phyloP scores from a whole-genome alignment of 2,888 invertebrate species.

The Drosophila glabriapex region DNA sequence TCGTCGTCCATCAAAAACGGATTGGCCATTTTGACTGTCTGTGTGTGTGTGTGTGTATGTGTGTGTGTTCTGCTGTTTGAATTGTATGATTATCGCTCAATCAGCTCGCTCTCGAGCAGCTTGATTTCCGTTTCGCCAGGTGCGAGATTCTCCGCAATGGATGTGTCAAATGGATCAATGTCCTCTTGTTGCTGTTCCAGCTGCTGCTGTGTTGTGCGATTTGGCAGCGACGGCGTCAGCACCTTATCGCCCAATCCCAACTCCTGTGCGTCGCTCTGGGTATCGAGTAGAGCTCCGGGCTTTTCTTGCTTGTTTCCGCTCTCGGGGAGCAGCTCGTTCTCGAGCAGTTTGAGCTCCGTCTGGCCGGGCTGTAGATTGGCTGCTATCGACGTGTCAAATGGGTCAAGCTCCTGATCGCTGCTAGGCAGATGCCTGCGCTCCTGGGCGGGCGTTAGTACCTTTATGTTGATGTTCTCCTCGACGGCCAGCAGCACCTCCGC shows the following conservation, averaged over 20 bases:
- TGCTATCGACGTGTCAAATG: slow-evolving; percentile 94
- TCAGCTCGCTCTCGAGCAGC: slow-evolving; percentile 91
- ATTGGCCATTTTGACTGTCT: slow-evolving; percentile 89
- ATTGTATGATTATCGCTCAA: slow-evolving; percentile 84
- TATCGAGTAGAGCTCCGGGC: slow-evolving; percentile 83
- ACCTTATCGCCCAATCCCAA: slow-evolving; percentile 89
- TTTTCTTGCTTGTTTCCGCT: slow-evolving; percentile 66
- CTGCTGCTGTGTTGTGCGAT: slow-evolving; percentile 66
- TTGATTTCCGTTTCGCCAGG: slow-evolving; percentile 93
- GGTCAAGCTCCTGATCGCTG: slow-evolving; percentile 87
- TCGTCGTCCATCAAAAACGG: slow-evolving; percentile 93
- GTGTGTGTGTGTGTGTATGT: not conserved
- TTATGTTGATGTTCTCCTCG: slow-evolving; percentile 88
- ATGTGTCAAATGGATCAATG: slow-evolving; percentile 94
- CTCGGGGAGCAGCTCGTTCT: slow-evolving; percentile 90
- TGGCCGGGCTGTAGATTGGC: slow-evolving; percentile 90
- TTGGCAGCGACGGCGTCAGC: slow-evolving; percentile 88
- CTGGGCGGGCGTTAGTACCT: slow-evolving; percentile 89
- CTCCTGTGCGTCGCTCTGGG: slow-evolving; percentile 85
- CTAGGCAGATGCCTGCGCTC: slow-evolving; percentile 85
- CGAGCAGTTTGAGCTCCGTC: slow-evolving; percentile 91
- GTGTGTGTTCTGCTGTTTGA: not conserved
- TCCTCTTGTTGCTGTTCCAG: slow-evolving; percentile 85
- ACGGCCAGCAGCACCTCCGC: slow-evolving; percentile 85
- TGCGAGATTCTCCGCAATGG: slow-evolving; percentile 91